Base-by-base conservation (phyloP, 2,888 invertebrate genomes). In the Hirtodrosophila cameraria region DNA sequence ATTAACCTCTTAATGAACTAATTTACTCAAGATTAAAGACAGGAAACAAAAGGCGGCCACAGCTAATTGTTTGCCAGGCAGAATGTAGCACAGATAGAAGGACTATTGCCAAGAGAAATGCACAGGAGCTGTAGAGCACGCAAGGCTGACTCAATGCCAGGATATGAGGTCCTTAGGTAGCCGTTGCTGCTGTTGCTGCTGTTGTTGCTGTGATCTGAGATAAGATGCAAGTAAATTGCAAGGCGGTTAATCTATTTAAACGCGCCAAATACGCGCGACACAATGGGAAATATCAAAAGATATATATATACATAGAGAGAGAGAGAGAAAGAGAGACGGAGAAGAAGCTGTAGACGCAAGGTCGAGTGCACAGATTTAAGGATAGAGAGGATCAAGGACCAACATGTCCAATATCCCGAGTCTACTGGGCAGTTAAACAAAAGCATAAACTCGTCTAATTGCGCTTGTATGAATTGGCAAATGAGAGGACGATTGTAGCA, bases 171-270 rank as follows among this genome's bases (percentile, higher is more conserved):
- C 30, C 36, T n/a, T 68, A 71, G 73, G 73, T 68, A 60, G 59
- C 35, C 60, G 39, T 41, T 50, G 49, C 45, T 27, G 8, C n/a
- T n/a, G n/a, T n/a, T n/a, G n/a, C n/a, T n/a, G n/a, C n/a, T n/a
- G n/a, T n/a, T 62, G 39, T 41, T 50, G 49, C 45, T 27, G 8
- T 7, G 45, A 68, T 78, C 61, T 53, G 62, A 69, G 86, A 82
- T 86, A 86, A 59, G 64, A 69, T 64, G 60, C 72, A 75, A 81
- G 82, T 88, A 90, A 90, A 88, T 89, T 89, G 88, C 89, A 87
- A 90, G 90, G 91, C 90, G 89, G 90, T 90, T 90, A 90, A 91
- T 91, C 91, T 91, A 88, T 90, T 91, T 91, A 91, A 90, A 87
- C 83, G 88, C 88, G 86, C 86, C 86, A 90, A 89, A 88, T 87